phyloP scores from a whole-genome alignment of 1,140 invertebrate species.

The Drosophila persimilis region DNA sequence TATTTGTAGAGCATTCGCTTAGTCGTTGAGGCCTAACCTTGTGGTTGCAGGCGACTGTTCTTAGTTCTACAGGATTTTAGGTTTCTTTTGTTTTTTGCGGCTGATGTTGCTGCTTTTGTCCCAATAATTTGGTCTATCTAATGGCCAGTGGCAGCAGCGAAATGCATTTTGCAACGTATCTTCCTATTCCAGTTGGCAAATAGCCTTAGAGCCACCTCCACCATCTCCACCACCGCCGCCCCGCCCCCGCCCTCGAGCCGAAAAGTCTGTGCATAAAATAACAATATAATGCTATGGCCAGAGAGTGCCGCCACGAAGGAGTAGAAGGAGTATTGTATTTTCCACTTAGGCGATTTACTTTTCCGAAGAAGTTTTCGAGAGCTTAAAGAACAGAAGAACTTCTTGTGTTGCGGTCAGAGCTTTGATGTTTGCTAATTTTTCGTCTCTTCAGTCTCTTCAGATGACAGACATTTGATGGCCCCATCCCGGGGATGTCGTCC shows the following conservation, averaged over 20 bases:
- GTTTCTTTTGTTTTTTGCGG: conserved; percentile 70
- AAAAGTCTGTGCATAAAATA: conserved; percentile 77
- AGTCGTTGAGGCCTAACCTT: not conserved
- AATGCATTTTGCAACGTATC: conserved; percentile 80
- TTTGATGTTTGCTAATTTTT: conserved; percentile 45
- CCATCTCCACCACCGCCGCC: conserved; percentile 30
- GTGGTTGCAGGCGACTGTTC: no score
- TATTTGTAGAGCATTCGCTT: conserved; percentile 28
- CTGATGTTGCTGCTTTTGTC: conserved; percentile 39
- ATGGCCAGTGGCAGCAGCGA: conserved; percentile 73
- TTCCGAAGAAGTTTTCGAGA: conserved; percentile 4
- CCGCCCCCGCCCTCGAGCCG: not conserved
- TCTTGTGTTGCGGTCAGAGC: conserved; percentile 14
- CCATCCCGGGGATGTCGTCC: not conserved
- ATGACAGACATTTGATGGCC: conserved; percentile 51
- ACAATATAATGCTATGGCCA: conserved; percentile 71
- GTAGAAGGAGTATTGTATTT: conserved; percentile 33
- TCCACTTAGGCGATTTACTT: conserved; percentile 56
- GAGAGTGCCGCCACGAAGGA: conserved; percentile 8
- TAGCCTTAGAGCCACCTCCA: conserved; percentile 59
- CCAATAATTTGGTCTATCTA: conserved; percentile 79
- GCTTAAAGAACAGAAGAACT: not conserved
- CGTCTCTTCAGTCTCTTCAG: conserved; percentile 2
- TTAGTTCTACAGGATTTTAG: conserved; percentile 28
- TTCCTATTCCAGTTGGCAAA: conserved; percentile 58